Conservation (phyloP, 2,113 vertebrate species). For the Heloderma charlesbogerti region DNA sequence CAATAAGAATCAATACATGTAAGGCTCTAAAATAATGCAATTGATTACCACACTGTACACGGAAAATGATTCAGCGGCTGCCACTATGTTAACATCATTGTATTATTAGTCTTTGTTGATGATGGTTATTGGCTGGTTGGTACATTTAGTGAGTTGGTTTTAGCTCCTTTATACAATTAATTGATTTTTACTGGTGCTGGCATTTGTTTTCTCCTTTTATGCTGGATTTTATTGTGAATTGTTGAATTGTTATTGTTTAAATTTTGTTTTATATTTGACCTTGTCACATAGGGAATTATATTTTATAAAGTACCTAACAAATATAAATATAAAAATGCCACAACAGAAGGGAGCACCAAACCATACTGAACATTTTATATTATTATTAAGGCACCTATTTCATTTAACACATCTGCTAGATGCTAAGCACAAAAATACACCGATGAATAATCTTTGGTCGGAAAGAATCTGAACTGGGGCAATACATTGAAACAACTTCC, state of each 20-base stretch:
- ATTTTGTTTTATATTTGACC: background rate
- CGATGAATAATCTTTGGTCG: background rate
- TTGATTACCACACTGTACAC: background rate
- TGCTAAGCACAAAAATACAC: background rate
- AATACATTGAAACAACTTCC: background rate
- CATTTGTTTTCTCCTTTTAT: background rate
- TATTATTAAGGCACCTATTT: background rate
- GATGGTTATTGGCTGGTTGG: background rate
- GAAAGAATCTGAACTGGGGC: background rate
- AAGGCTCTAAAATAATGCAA: background rate
- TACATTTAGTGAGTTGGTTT: background rate
- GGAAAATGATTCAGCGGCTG: background rate
- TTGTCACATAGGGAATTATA: background rate
- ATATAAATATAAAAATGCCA: background rate
- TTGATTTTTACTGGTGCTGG: background rate
- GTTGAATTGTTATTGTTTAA: background rate
- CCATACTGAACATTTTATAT: background rate
- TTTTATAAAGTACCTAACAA: background rate
- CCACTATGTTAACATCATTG: background rate
- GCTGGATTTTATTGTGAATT: background rate
- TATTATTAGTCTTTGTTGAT: background rate
- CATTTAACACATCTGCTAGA: background rate
- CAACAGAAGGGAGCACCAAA: background rate
- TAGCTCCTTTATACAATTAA: background rate
- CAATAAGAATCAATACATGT: background rate